Evolutionary conservation across 1,140 invertebrate genomes (phyloP).

Genomic region (Maniola jurtina): DNA sequence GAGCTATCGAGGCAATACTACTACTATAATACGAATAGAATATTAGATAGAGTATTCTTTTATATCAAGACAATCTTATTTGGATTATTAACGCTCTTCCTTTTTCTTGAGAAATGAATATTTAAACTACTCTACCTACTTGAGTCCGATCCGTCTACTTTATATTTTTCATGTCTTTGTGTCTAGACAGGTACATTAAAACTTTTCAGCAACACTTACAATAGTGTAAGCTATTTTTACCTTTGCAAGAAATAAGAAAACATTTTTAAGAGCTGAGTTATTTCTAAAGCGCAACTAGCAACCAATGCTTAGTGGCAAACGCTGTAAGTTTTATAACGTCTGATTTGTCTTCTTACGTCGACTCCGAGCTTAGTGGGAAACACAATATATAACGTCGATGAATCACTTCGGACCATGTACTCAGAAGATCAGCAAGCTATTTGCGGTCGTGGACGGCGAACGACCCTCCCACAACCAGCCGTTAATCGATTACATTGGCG

Average conservation of each 20-base stretch:
- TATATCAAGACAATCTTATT: no score
- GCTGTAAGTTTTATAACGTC: constrained; percentile 26
- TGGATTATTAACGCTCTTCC: no score
- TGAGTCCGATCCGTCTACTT: background rate
- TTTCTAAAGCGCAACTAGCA: background rate
- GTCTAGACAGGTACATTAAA: constrained; percentile 1
- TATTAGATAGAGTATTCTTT: no score
- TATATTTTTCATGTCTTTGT: background rate
- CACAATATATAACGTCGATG: constrained; percentile 37
- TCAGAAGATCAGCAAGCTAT: constrained; percentile 36
- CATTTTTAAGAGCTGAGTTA: background rate
- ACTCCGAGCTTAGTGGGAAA: constrained; percentile 30
- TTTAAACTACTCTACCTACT: background rate
- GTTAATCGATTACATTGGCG: constrained; percentile 27
- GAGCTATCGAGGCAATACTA: no score
- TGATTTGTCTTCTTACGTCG: constrained; percentile 31
- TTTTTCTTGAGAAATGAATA: background rate
- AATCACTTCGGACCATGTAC: constrained; percentile 35
- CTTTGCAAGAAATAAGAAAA: background rate
- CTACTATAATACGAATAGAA: no score
- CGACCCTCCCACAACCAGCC: constrained; percentile 28
- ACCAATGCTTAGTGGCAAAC: constrained; percentile 18
- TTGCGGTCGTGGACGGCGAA: constrained; percentile 27
- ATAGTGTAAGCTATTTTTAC: constrained; percentile 1
- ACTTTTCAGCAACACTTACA: background rate